Evolutionary conservation across 1,140 invertebrate genomes (phyloP).

Genomic region (Zaprionus nigranus): DNA sequence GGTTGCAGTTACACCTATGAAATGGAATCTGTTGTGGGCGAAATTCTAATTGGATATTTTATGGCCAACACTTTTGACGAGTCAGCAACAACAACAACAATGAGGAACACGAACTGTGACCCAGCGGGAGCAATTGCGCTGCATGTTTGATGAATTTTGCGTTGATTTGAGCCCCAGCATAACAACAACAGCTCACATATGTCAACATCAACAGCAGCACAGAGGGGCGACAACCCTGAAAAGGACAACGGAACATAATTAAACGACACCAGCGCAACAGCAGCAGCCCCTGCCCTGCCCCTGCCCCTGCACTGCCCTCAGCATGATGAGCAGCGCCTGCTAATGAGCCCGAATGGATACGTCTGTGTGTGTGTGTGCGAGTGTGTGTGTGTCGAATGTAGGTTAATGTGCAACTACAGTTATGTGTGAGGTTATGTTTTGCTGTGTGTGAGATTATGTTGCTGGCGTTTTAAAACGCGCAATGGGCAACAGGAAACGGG

Average conservation of each 20-base stretch:
- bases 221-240: constrained; percentile 20
- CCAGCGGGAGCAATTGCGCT: constrained; percentile 69
- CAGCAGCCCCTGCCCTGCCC: neutral
- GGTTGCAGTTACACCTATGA: constrained; percentile 34
- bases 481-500: constrained; percentile 5
- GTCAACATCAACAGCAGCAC: constrained; percentile 46
- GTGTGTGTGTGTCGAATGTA: constrained; percentile 42
- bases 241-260: constrained; percentile 72
- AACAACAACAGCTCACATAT: constrained; percentile 48
- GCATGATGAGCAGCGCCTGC: constrained; percentile 36
- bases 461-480: constrained; percentile 49
- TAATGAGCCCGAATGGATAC: constrained; percentile 59
- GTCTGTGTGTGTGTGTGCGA: constrained; percentile 10
- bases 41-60: constrained; percentile 80
- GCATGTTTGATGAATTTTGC: constrained; percentile 75
- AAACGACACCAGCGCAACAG: constrained; percentile 65
- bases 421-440: constrained; percentile 8
- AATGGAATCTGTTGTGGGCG: constrained; percentile 57
- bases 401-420: constrained; percentile 70
- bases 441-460: constrained; percentile 12
- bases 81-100: constrained; percentile 32
- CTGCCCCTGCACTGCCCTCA: neutral
- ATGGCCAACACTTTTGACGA: constrained; percentile 74
- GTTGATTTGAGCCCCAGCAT: constrained; percentile 45
- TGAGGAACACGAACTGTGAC: constrained; percentile 36